Evolutionary conservation across 2,797 vertebrate species (phyloP), one percentile per base, ranked within the genome.

Genomic region (Typhlichthys eigenmanni): DNA sequence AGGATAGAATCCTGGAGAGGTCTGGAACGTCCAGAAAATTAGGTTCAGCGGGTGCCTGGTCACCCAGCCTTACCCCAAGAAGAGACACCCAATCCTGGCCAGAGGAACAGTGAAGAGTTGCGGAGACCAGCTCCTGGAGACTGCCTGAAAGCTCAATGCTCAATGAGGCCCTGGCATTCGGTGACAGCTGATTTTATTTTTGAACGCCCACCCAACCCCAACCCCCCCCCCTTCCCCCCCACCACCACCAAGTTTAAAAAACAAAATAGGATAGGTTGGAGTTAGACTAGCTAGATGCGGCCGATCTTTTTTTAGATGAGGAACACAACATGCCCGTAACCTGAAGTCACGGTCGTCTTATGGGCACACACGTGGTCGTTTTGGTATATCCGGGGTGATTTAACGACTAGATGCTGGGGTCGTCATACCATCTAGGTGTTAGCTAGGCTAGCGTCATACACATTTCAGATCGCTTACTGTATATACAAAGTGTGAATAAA

Each of bases 81-180:
- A 54, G 19, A 34, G 51, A 54, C 4, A 77, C 43, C 47, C 55
- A 65, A 69, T 70, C 74, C 71, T 16, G 62, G 58, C 8, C 59
- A 76, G 73, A 77, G 72, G 47, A 62, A 81, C 61, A 24, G 75
- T 2, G 66, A 71, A 79, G 82, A 76, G 14, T 17, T 13, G 45
- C 92, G 94, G 94, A 96, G 94, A 88, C 94, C 93, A 91, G 93
- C 94, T 96, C 95, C 93, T 93, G 92, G 80, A 88, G 88, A 55
- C 78, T 64, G 52, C 85, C 80, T 69, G 74, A 79, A 80, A 29
- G 24, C 24, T 29, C 24, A 29, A 29, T 29, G 75, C 72, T 80
- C 83, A 91, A 75, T 92, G 85, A 88, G 88, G 84, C 87, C 87
- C 77, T 59, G 82, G 92, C 80, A 71, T 85, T 89, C 75, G 62